phyloP scores from a whole-genome alignment of 2,113 vertebrate species.

The Oreamnos americanus region DNA sequence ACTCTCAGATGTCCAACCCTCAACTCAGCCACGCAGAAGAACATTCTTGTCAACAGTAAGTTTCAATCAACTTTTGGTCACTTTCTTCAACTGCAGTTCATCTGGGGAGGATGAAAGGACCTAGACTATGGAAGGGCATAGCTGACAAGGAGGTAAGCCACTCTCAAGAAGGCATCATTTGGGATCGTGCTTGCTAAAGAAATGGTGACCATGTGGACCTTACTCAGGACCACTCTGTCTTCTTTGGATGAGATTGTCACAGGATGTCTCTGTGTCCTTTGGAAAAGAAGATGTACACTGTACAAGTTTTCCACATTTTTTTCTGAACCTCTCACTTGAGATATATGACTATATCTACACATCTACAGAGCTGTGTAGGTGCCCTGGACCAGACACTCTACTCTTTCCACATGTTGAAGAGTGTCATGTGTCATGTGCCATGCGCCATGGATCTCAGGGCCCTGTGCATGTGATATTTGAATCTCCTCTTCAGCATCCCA shows the following conservation, averaged over 20 bases:
- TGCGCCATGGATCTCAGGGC: not conserved
- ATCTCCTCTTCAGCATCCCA: not conserved
- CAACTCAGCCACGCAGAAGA: not conserved
- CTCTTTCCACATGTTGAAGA: not conserved
- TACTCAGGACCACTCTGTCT: not conserved
- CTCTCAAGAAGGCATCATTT: not conserved
- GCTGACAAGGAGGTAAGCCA: not conserved
- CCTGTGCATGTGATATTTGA: not conserved
- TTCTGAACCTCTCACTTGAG: not conserved
- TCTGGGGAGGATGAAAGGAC: not conserved
- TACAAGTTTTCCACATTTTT: not conserved
- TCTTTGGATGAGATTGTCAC: not conserved
- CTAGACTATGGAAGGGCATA: not conserved
- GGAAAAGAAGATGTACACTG: not conserved
- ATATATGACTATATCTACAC: not conserved
- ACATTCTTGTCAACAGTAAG: constrained; percentile 21
- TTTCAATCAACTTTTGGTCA: constrained; percentile 60
- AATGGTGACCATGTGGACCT: not conserved
- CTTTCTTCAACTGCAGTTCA: constrained; percentile 35
- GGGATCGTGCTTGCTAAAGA: not conserved
- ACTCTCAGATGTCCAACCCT: not conserved
- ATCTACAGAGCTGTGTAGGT: not conserved
- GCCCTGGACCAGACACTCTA: not conserved
- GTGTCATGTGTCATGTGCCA: not conserved
- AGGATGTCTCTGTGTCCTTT: not conserved